Percentiles rank a stretch among this genome's conserved stretches.
Conservation (phyloP, 2,797 vertebrate species). For the Dendrocincla fuliginosa region DNA sequence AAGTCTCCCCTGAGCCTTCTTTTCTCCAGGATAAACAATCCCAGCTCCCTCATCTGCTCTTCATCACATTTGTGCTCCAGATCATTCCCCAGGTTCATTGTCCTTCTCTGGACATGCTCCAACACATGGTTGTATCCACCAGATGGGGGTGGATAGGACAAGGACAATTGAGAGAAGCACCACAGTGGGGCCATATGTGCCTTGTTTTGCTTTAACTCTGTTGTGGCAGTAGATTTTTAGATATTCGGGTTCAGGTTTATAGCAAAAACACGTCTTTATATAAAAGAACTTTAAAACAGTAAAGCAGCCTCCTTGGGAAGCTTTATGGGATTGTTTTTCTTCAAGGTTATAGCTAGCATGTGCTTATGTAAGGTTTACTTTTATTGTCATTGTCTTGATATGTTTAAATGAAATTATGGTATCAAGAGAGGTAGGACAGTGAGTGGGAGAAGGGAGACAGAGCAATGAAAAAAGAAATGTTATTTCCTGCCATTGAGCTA, state of each 20-base stretch:
- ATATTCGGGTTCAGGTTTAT: neutral
- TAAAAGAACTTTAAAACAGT: conserved; percentile 35
- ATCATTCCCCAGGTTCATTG: neutral
- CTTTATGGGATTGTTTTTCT: neutral
- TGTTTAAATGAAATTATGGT: conserved; percentile 48
- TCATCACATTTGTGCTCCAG: neutral
- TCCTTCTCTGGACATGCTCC: neutral
- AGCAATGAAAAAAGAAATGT: conserved; percentile 16
- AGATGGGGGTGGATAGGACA: neutral
- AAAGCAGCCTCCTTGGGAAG: conserved; percentile 15
- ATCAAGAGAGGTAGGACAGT: neutral
- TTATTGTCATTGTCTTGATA: conserved; percentile 35
- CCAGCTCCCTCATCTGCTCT: neutral
- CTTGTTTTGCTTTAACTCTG: neutral
- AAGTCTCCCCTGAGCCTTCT: neutral
- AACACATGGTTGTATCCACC: neutral
- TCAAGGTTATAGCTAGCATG: neutral
- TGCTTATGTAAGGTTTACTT: conserved; percentile 34
- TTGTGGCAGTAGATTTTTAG: neutral
- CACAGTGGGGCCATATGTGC: neutral
- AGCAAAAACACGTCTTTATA: conserved; percentile 12
- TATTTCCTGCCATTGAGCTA: neutral
- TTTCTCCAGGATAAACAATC: neutral
- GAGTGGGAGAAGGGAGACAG: neutral
- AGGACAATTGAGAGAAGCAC: neutral